Evolutionary conservation across 2,113 vertebrate species (phyloP).

Genomic region (Cynopterus brachyotis): DNA sequence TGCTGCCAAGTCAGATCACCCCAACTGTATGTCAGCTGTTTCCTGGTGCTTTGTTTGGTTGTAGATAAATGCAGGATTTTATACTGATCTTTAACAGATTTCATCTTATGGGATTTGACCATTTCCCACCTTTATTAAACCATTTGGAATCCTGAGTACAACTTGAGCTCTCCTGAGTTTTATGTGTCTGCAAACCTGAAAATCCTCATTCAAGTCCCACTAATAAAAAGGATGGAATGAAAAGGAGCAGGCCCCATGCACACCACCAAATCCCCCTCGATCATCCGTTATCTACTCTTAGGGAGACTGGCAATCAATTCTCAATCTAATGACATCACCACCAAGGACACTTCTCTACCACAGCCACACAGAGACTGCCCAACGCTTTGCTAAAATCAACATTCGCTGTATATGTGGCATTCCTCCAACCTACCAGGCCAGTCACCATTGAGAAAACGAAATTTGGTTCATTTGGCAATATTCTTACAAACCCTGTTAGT

Average conservation of each 20-base stretch:
- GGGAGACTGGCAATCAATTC: neutral
- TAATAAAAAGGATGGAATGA: neutral
- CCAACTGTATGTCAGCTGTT: neutral
- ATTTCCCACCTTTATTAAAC: neutral
- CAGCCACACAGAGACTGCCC: rapidly evolving
- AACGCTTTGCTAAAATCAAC: neutral
- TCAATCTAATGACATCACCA: neutral
- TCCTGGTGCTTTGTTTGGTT: neutral
- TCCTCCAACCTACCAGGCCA: neutral
- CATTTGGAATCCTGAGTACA: neutral
- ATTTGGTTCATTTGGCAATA: neutral
- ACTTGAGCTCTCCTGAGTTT: neutral
- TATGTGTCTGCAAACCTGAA: neutral
- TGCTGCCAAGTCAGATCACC: neutral
- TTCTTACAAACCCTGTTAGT: neutral
- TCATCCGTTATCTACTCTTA: neutral
- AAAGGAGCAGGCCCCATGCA: neutral
- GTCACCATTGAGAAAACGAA: neutral
- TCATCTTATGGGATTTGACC: neutral
- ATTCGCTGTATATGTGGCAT: neutral
- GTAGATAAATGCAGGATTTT: neutral
- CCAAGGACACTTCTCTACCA: neutral
- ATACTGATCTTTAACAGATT: neutral
- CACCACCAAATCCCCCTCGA: neutral
- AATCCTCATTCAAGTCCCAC: neutral